Evolutionary conservation across 2,113 vertebrate species (phyloP), one percentile per base, ranked within the genome.

Genomic region (Loxodonta africana): DNA sequence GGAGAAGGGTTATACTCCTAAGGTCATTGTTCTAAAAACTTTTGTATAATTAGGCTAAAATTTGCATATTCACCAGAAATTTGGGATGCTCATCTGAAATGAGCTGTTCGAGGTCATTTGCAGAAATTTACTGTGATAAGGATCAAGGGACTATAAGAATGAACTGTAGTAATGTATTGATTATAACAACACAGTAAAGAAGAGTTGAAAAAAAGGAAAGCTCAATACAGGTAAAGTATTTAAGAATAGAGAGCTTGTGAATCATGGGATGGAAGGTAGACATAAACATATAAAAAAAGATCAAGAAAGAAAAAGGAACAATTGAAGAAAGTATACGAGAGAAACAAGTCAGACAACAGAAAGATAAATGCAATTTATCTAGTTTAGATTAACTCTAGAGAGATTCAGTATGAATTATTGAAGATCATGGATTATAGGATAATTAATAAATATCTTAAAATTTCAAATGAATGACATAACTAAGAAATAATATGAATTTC

Each of bases 21-120:
- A 37, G 97, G 96, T 97, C 94, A 96, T 51, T 60, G 69, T 63
- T 97, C 20, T 92, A 87, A 95, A 97, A 97, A 83, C 37, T 91
- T 95, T 87, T 33, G 17, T 90, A 93, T 97, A 98, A 98, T 97
- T 97, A 97, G 83, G 73, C 74, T 94, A 82, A 98, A 90, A 96
- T 97, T 97, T 97, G 96, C 96, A 98, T 97, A 91, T 94, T 91
- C 37, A 92, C 87, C 57, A 74, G 83, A 96, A 92, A 94, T 91
- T 74, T 95, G 26, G 74, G 51, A 87, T 46, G 15, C 5, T 92
- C 41, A n/a, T 94, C 25, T 92, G 69, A 96, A 95, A 80, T 67
- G 74, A 85, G 18, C 69, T 83, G 8, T 83, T 94, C 48, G 88
- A 94, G 83, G 78, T 97, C 95, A 95, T 89, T 88, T 88, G 48